phyloP scores from a whole-genome alignment of 1,140 invertebrate genomes.

The Brachionus paranguensis region DNA sequence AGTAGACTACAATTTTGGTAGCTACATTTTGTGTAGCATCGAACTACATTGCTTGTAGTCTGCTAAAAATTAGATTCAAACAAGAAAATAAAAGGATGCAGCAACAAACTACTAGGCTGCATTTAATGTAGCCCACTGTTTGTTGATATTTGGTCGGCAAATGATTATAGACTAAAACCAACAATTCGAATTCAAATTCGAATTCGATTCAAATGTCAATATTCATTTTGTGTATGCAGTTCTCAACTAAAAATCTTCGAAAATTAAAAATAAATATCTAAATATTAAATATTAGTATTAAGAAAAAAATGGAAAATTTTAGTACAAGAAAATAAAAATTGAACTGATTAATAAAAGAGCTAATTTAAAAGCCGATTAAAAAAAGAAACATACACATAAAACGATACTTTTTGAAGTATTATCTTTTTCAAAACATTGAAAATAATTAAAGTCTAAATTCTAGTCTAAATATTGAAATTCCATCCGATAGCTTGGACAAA shows the following conservation, averaged over 20 bases:
- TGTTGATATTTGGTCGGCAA: background rate
- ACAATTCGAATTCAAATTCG: background rate
- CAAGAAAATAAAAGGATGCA: background rate
- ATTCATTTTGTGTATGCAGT: background rate
- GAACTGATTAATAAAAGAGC: background rate
- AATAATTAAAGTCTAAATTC: background rate
- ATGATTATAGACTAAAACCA: background rate
- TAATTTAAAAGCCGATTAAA: background rate
- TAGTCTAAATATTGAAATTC: background rate
- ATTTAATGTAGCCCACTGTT: background rate
- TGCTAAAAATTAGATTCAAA: background rate
- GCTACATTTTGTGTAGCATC: background rate
- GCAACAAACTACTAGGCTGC: background rate
- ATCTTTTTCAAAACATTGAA: background rate
- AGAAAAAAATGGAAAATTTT: background rate
- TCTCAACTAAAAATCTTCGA: background rate
- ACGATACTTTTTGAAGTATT: background rate
- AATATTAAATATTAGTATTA: background rate
- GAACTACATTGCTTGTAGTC: background rate
- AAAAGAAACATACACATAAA: background rate
- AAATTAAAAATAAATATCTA: background rate
- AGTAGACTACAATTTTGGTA: background rate
- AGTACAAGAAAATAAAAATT: background rate
- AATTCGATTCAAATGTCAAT: background rate
- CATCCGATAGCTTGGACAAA: background rate